These are phyloP conservation scores for Carcinoscorpius rotundicauda DNA, from an alignment of 1,140 invertebrate genomes.

Conservation along the genomic window DNA sequence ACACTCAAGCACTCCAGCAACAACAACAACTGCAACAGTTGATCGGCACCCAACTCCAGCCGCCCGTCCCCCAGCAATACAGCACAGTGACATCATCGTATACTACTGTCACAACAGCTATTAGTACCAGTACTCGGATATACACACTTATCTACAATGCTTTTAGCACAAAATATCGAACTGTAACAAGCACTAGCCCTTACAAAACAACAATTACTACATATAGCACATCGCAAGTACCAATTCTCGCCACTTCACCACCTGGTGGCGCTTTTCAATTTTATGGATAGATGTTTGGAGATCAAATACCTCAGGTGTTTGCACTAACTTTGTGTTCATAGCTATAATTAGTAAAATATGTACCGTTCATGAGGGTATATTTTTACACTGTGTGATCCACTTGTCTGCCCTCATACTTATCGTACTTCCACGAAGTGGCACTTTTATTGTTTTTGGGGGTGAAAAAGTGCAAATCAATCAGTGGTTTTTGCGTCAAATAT, in stretches of 20 bases:
- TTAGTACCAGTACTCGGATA: constrained; percentile 21
- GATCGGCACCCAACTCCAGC: constrained; percentile 18
- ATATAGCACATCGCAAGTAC: constrained; percentile 15
- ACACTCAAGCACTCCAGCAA: constrained; percentile 18
- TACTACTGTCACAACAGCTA: constrained; percentile 24
- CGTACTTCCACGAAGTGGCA: too few species aligned
- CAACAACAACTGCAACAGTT: constrained; percentile 20
- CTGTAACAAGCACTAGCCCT: constrained; percentile 24
- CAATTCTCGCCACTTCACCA: background rate
- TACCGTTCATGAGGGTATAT: too few species aligned
- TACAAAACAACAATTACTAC: constrained; percentile 23
- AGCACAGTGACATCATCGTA: constrained; percentile 19
- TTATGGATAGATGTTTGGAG: too few species aligned
- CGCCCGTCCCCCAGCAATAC: constrained; percentile 7
- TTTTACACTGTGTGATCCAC: too few species aligned
- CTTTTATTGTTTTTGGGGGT: too few species aligned
- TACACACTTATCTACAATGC: constrained; percentile 29
- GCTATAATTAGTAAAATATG: too few species aligned
- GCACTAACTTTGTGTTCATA: too few species aligned
- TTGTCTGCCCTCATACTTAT: too few species aligned
- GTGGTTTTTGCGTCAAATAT: too few species aligned
- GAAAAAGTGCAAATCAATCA: too few species aligned
- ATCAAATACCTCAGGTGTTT: too few species aligned
- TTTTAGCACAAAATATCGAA: constrained; percentile 26
- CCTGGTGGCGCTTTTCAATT: too few species aligned